phyloP scores from a whole-genome alignment of 2,797 vertebrate genomes.

The Sarcoramphus papa region DNA sequence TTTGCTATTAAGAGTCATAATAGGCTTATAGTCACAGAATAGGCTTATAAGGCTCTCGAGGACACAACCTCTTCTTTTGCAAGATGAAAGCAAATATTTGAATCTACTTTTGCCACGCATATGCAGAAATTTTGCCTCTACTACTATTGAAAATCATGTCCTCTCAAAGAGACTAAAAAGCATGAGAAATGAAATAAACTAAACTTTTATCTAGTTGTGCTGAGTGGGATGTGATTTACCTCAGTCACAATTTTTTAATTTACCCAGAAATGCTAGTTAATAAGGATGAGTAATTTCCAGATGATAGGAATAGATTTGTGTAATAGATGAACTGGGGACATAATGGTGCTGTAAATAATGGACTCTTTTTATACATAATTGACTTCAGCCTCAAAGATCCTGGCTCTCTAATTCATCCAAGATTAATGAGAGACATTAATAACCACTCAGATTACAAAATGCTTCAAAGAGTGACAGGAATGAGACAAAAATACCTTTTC shows the following conservation, averaged over 20 bases:
- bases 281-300: background rate
- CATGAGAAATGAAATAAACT: background rate
- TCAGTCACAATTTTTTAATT: background rate
- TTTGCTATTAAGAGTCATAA: background rate
- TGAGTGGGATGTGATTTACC: background rate
- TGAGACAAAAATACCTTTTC: background rate
- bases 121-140: background rate
- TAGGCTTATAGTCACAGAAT: no score
- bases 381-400: constrained; percentile 7
- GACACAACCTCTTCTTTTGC: background rate
- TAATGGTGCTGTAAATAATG: constrained; percentile 25
- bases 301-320: background rate
- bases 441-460: background rate
- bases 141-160: background rate
- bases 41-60: background rate
- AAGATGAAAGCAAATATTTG: background rate
- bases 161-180: background rate
- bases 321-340: background rate
- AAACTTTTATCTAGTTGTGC: background rate
- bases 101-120: background rate
- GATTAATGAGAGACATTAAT: constrained; percentile 12
- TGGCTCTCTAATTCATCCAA: constrained; percentile 6
- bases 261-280: background rate
- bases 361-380: constrained; percentile 25
- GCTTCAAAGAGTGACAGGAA: background rate